A percentile compares a stretch with the other conserved stretches of the same genome.
These are phyloP conservation scores for Samia ricini DNA, from an alignment of 1,140 invertebrate genomes.

Conservation along the genomic window DNA sequence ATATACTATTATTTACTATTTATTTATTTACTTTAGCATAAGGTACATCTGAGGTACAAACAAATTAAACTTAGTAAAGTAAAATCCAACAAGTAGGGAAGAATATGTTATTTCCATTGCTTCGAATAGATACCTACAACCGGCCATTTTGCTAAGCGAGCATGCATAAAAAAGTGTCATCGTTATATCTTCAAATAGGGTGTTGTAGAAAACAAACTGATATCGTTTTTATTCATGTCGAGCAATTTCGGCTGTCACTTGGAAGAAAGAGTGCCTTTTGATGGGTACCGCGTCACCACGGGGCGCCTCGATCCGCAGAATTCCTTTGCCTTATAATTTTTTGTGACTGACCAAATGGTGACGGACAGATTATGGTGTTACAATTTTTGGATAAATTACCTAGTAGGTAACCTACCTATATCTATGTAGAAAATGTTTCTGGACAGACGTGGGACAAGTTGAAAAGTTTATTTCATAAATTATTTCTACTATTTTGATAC, in stretches of 20 bases:
- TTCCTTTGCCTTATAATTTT: constrained; percentile 56
- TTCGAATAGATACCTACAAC: background rate
- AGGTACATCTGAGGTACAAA: no score
- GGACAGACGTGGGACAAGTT: no score
- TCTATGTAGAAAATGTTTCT: background rate
- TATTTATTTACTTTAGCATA: no score
- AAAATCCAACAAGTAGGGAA: no score
- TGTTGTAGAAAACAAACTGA: constrained; percentile 73
- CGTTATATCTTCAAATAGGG: constrained; percentile 49
- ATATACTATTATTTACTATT: no score
- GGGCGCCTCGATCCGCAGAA: constrained; percentile 59
- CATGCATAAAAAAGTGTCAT: constrained; percentile 34
- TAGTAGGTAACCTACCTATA: no score
- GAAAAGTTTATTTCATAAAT: no score
- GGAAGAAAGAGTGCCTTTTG: constrained; percentile 51
- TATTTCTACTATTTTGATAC: no score
- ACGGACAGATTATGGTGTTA: constrained; percentile 11
- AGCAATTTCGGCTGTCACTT: constrained; percentile 70
- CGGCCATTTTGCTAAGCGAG: background rate
- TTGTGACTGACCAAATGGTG: constrained; percentile 19
- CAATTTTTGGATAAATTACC: background rate
- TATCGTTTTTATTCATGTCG: constrained; percentile 52
- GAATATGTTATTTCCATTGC: background rate
- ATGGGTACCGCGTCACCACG: constrained; percentile 47
- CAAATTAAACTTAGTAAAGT: no score